These are phyloP conservation scores for Rhagoletis zephyria DNA, from an alignment of 1,140 invertebrate species.

Conservation along the genomic window DNA sequence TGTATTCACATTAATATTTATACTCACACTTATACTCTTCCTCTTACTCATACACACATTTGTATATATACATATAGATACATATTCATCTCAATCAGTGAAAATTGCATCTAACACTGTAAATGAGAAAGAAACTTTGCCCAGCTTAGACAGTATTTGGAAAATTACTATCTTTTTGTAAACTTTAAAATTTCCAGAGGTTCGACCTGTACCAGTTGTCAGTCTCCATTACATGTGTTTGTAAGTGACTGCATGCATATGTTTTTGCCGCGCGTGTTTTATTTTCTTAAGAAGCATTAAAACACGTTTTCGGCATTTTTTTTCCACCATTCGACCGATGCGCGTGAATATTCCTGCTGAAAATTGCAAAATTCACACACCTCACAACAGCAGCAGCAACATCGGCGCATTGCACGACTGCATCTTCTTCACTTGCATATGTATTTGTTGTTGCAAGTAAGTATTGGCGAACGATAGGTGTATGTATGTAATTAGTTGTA, in stretches of 20 bases:
- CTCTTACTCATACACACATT: too few relatives aligned
- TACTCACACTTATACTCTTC: too few relatives aligned
- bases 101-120: not conserved
- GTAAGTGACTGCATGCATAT: not conserved
- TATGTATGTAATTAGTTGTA: not conserved
- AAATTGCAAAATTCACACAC: conserved; percentile 46
- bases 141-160: not conserved
- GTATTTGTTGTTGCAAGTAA: not conserved
- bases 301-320: conserved; percentile 31
- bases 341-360: conserved; percentile 39
- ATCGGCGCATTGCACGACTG: not conserved
- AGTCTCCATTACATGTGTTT: not conserved
- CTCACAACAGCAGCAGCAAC: not conserved
- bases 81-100: too few relatives aligned
- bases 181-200: not conserved
- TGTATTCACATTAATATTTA: too few relatives aligned
- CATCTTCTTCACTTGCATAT: not conserved
- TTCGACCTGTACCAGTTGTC: not conserved
- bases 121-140: not conserved
- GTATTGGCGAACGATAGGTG: not conserved
- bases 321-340: not conserved
- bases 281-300: conserved; percentile 20
- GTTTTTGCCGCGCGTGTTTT: not conserved
- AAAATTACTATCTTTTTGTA: not conserved
- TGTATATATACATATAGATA: not conserved